phyloP scores from a whole-genome alignment of 2,888 invertebrate genomes.

The Synergus umbraculus region DNA sequence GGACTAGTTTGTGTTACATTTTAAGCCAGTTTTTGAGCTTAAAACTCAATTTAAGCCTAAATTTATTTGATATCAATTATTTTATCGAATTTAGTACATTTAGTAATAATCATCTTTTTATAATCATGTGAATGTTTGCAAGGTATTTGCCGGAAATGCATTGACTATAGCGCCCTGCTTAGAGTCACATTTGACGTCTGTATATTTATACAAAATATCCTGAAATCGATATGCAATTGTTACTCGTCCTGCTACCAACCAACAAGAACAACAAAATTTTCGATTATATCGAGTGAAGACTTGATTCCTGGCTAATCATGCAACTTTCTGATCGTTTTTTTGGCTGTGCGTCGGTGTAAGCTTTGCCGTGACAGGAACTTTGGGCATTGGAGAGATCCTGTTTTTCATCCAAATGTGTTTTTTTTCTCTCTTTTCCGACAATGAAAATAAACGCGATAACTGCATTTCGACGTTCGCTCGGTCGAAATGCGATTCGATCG shows the following conservation, averaged over 20 bases:
- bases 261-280: constrained; percentile 10
- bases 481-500: constrained; percentile 69
- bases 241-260: neutral
- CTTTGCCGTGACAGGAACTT: constrained; percentile 16
- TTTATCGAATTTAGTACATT: no score
- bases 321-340: constrained; percentile 29
- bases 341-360: constrained; percentile 23
- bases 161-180: neutral
- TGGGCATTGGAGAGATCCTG: neutral
- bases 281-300: constrained; percentile 48
- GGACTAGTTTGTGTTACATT: no score
- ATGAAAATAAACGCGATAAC: constrained; percentile 48
- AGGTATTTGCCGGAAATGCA: constrained; percentile 28
- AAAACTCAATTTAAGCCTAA: no score
- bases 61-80: no score
- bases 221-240: neutral
- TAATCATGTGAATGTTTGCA: neutral
- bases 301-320: constrained; percentile 25
- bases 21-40: no score
- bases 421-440: constrained; percentile 54
- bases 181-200: constrained; percentile 10
- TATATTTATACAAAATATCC: neutral
- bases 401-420: constrained; percentile 37
- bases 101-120: neutral
- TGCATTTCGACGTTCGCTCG: constrained; percentile 68